These are phyloP conservation scores for Crocallis elinguaria DNA, from an alignment of 2,888 invertebrate genomes.

Conservation along the genomic window DNA sequence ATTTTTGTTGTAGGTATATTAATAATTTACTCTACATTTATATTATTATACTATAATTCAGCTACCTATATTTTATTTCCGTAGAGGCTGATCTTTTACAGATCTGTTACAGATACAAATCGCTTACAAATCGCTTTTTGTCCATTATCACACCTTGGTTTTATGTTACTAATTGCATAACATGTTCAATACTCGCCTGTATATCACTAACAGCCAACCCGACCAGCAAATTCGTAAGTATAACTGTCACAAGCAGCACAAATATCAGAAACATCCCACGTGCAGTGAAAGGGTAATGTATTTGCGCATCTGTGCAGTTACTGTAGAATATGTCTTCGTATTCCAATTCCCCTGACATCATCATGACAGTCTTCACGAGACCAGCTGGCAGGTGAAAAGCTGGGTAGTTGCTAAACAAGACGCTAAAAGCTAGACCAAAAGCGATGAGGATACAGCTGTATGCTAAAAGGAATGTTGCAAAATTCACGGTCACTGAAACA, in stretches of 20 bases:
- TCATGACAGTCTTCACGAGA: conserved; percentile 91
- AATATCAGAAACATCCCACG: conserved; percentile 91
- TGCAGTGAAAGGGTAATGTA: conserved; percentile 89
- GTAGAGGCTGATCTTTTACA: too few relatives aligned
- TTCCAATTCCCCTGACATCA: conserved; percentile 95
- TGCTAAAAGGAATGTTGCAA: conserved; percentile 91
- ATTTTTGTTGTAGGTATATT: too few relatives aligned
- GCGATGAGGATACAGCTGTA: conserved; percentile 92
- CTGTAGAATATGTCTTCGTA: conserved; percentile 93
- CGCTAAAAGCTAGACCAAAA: conserved; percentile 92
- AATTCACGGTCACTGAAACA: conserved; percentile 90
- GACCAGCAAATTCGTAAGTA: conserved; percentile 92
- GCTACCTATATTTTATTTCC: too few relatives aligned
- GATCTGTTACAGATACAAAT: too few relatives aligned
- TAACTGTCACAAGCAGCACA: conserved; percentile 91
- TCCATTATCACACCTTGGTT: too few relatives aligned
- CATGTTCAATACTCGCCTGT: conserved; percentile 76
- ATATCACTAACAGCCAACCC: conserved; percentile 95
- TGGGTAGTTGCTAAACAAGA: conserved; percentile 90
- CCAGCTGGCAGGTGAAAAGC: conserved; percentile 88
- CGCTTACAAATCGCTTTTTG: too few relatives aligned
- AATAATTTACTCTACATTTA: too few relatives aligned
- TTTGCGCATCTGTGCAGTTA: conserved; percentile 71
- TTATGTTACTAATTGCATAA: too few relatives aligned
- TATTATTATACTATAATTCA: too few relatives aligned